Conservation (phyloP, 2,888 invertebrate genomes). For the Ecliptopera silaceata region DNA sequence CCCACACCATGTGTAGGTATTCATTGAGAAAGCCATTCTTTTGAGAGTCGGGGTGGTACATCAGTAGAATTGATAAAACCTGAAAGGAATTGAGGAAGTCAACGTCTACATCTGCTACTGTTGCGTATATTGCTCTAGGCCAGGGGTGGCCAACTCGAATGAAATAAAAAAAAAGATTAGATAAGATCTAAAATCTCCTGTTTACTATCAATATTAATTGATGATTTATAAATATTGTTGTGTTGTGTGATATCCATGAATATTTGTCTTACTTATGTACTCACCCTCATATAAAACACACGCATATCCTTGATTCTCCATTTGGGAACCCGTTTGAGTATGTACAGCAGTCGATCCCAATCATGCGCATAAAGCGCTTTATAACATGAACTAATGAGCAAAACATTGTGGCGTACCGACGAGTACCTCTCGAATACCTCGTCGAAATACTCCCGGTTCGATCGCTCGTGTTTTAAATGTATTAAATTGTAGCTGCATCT, state of each 20-base stretch:
- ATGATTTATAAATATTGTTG: too few relatives aligned
- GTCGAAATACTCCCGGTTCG: slow-evolving; percentile 9
- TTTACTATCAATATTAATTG: too few relatives aligned
- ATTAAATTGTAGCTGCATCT: slow-evolving; percentile 16
- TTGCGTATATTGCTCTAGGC: too few relatives aligned
- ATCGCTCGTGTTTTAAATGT: slow-evolving; percentile 21
- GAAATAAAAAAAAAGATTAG: too few relatives aligned
- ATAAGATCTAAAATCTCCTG: too few relatives aligned
- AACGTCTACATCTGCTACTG: background rate
- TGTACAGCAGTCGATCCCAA: slow-evolving; percentile 66
- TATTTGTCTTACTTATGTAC: slow-evolving; percentile 29
- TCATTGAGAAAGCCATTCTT: slow-evolving; percentile 56
- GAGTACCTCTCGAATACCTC: slow-evolving; percentile 8
- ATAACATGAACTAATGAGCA: slow-evolving; percentile 31
- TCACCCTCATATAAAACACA: slow-evolving; percentile 58
- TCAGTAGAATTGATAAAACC: slow-evolving; percentile 64
- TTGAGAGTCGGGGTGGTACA: slow-evolving; percentile 69
- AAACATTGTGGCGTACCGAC: background rate
- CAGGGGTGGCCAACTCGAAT: too few relatives aligned
- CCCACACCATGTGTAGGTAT: slow-evolving; percentile 68
- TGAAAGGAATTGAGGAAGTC: slow-evolving; percentile 45
- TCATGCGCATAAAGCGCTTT: slow-evolving; percentile 67
- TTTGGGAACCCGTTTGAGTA: slow-evolving; percentile 61
- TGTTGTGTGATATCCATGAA: too few relatives aligned
- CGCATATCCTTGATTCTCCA: slow-evolving; percentile 51